These are phyloP conservation scores for Pseudococcus viburni DNA, from an alignment of 2,888 invertebrate genomes.

Conservation along the genomic window DNA sequence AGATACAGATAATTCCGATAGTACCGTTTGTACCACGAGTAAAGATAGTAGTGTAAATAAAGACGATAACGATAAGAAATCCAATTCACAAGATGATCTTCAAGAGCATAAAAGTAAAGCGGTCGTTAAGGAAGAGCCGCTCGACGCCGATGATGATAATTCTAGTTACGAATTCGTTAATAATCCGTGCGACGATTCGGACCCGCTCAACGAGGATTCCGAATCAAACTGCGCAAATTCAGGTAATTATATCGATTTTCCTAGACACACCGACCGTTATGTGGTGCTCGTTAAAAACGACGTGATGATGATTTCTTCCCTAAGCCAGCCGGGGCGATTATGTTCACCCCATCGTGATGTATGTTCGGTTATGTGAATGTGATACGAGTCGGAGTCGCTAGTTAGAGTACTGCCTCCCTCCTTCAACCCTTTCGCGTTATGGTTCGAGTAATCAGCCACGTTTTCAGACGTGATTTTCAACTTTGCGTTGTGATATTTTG, in stretches of 20 bases:
- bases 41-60: constrained; percentile 25
- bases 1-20: constrained; percentile 21
- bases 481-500: not conserved
- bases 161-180: constrained; percentile 65
- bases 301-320: constrained; percentile 43
- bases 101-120: constrained; percentile 55
- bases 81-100: constrained; percentile 47
- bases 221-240: constrained; percentile 65
- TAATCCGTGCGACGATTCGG: constrained; percentile 61
- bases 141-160: constrained; percentile 63
- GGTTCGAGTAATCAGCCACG: not conserved
- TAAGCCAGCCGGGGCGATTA: constrained; percentile 3
- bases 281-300: constrained; percentile 35
- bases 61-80: constrained; percentile 20
- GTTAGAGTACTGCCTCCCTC: not conserved
- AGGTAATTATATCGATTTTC: constrained; percentile 54
- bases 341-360: constrained; percentile 26
- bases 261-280: constrained; percentile 3
- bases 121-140: constrained; percentile 63
- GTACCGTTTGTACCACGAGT: constrained; percentile 35
- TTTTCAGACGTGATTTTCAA: not conserved
- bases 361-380: not conserved
- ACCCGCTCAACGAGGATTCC: constrained; percentile 62
- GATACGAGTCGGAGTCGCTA: not conserved
- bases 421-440: not conserved